Percentiles rank a stretch among this genome's conserved stretches.
Evolutionary conservation across 2,113 vertebrate species (phyloP).

Genomic region (Hipposideros armiger): DNA sequence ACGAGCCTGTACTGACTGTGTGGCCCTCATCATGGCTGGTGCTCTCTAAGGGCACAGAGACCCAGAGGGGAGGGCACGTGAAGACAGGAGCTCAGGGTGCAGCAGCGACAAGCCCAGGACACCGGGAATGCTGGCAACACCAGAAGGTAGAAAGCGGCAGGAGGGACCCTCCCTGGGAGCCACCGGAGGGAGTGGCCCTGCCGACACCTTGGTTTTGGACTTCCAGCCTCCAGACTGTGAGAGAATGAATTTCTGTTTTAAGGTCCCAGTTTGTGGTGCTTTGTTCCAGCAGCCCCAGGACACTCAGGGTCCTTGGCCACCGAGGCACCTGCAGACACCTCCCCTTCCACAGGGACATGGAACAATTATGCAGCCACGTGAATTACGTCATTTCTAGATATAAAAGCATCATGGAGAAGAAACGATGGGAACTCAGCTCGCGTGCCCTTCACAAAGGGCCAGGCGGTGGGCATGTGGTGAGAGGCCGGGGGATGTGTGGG

Average conservation of each 20-base stretch:
- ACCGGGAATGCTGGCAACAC: background rate
- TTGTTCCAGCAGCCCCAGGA: background rate
- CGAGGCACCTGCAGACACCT: background rate
- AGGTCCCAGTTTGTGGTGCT: background rate
- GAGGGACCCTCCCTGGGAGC: no score
- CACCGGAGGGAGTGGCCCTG: rapidly evolving
- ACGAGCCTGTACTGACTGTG: rapidly evolving
- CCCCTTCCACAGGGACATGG: background rate
- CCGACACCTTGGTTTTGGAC: rapidly evolving
- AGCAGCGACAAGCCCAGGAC: rapidly evolving
- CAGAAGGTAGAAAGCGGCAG: background rate
- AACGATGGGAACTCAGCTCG: rapidly evolving
- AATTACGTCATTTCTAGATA: rapidly evolving
- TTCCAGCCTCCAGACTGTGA: background rate
- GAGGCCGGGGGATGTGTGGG: rapidly evolving
- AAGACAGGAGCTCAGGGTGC: rapidly evolving
- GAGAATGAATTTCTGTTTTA: no score
- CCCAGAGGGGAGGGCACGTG: background rate
- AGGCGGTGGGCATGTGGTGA: rapidly evolving
- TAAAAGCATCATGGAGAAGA: background rate
- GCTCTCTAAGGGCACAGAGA: background rate
- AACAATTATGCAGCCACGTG: rapidly evolving
- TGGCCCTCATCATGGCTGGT: rapidly evolving
- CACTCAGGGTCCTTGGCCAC: rapidly evolving
- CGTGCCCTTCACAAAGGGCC: background rate